Evolutionary conservation across 2,888 invertebrate species (phyloP).

Genomic region (Gymnosoma rotundatum): DNA sequence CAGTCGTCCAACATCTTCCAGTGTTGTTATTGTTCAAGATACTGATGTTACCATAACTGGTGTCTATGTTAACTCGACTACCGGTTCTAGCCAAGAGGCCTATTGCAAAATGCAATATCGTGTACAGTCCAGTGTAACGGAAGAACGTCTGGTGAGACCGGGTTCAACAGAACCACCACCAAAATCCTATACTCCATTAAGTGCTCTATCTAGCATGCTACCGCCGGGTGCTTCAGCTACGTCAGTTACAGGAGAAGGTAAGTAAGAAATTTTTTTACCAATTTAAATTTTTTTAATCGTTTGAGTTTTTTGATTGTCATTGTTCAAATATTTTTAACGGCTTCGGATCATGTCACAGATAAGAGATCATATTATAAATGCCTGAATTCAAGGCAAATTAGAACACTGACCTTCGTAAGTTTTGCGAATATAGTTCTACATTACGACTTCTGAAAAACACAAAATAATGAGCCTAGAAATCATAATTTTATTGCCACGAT

Average conservation of each 20-base stretch:
- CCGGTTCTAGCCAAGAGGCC: constrained; percentile 89
- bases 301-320: too few relatives aligned
- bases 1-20: constrained; percentile 83
- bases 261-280: too few relatives aligned
- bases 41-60: constrained; percentile 94
- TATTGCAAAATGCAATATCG: constrained; percentile 95
- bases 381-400: too few relatives aligned
- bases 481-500: too few relatives aligned
- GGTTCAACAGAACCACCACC: constrained; percentile 81
- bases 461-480: too few relatives aligned
- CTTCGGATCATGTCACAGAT: too few relatives aligned
- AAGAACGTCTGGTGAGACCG: constrained; percentile 89
- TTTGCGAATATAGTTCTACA: too few relatives aligned
- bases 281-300: too few relatives aligned
- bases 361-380: too few relatives aligned
- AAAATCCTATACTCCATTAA: constrained; percentile 91
- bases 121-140: constrained; percentile 93
- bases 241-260: constrained; percentile 64
- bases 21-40: constrained; percentile 91
- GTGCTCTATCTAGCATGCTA: constrained; percentile 93
- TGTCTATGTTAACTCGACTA: constrained; percentile 90
- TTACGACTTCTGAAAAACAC: too few relatives aligned
- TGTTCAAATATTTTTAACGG: too few relatives aligned
- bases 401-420: too few relatives aligned
- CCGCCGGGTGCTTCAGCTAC: constrained; percentile 87